Conservation (phyloP, 30 jellyfish, hydroid and myxozoan species). For the Hydra vulgaris region DNA sequence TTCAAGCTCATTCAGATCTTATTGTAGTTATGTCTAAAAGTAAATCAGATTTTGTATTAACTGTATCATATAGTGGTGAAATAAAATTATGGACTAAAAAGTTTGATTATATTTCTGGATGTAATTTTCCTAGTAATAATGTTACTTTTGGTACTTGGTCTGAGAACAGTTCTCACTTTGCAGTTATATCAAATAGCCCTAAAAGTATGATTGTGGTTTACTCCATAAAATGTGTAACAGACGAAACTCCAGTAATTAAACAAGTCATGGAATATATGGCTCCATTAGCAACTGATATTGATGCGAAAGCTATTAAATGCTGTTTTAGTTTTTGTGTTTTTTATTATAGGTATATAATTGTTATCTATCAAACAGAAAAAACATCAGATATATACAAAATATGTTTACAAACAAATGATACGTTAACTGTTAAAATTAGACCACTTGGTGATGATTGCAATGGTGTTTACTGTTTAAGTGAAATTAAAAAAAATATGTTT, state of each 20-base stretch:
- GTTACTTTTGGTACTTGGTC: constrained; percentile 81
- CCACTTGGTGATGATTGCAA: constrained; percentile 61
- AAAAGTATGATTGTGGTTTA: constrained; percentile 36
- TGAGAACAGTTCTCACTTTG: constrained; percentile 30
- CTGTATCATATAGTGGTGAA: constrained; percentile 57
- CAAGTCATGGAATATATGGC: constrained; percentile 11
- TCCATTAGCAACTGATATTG: constrained; percentile 1
- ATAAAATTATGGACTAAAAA: constrained; percentile 29
- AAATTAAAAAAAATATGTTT: constrained; percentile 34
- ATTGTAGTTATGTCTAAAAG: constrained; percentile 41
- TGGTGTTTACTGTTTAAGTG: constrained; percentile 60
- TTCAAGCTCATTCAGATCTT: constrained; percentile 47
- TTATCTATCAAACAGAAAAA: constrained; percentile 26
- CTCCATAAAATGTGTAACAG: constrained; percentile 19
- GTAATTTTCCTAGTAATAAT: constrained; percentile 43
- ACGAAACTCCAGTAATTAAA: background rate
- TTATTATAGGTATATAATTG: constrained; percentile 10
- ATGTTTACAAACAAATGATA: constrained; percentile 19
- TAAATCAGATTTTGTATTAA: constrained; percentile 11
- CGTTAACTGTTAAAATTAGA: constrained; percentile 27
- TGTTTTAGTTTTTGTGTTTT: background rate
- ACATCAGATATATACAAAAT: constrained; percentile 37
- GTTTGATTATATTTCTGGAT: constrained; percentile 10
- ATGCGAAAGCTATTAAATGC: background rate
- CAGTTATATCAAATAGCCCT: constrained; percentile 68